Percentiles rank a stretch among this genome's conserved stretches.
Conservation (phyloP, 2,797 vertebrate genomes). For the Sebastes nivosus region DNA sequence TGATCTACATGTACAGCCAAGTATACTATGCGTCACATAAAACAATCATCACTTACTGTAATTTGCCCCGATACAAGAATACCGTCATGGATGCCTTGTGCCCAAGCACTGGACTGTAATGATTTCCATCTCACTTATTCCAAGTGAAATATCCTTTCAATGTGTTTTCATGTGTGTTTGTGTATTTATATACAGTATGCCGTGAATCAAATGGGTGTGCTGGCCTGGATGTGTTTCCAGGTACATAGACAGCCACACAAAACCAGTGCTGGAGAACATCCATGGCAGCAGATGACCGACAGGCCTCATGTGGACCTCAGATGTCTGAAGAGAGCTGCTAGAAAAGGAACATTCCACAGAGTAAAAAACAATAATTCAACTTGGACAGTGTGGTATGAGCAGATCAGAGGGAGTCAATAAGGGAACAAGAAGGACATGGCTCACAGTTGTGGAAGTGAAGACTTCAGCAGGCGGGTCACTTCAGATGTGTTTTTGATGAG, state of each 20-base stretch:
- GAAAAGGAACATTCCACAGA: slow-evolving; percentile 59
- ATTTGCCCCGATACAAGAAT: slow-evolving; percentile 15
- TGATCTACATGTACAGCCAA: slow-evolving; percentile 1
- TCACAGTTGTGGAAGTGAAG: slow-evolving; percentile 27
- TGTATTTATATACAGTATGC: slow-evolving; percentile 26
- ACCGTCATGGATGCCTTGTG: slow-evolving; percentile 34
- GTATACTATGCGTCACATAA: slow-evolving; percentile 17
- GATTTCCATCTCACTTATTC: slow-evolving; percentile 51
- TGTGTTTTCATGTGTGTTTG: slow-evolving; percentile 9
- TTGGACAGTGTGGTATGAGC: background rate
- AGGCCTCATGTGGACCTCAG: slow-evolving; percentile 69
- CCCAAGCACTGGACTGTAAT: slow-evolving; percentile 27
- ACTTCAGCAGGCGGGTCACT: slow-evolving; percentile 27
- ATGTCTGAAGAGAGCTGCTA: slow-evolving; percentile 57
- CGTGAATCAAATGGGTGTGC: slow-evolving; percentile 27
- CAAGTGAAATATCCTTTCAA: slow-evolving; percentile 53
- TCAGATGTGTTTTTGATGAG: slow-evolving; percentile 24
- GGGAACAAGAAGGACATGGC: slow-evolving; percentile 29
- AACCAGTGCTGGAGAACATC: slow-evolving; percentile 45
- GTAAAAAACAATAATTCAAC: slow-evolving; percentile 50
- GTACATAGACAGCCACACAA: slow-evolving; percentile 33
- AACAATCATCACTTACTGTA: slow-evolving; percentile 22
- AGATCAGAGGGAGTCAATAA: slow-evolving; percentile 11
- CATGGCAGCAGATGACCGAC: slow-evolving; percentile 47
- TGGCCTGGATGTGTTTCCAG: slow-evolving; percentile 40